Evolutionary conservation across 2,888 invertebrate species (phyloP).

Genomic region (Tinea trinotella): DNA sequence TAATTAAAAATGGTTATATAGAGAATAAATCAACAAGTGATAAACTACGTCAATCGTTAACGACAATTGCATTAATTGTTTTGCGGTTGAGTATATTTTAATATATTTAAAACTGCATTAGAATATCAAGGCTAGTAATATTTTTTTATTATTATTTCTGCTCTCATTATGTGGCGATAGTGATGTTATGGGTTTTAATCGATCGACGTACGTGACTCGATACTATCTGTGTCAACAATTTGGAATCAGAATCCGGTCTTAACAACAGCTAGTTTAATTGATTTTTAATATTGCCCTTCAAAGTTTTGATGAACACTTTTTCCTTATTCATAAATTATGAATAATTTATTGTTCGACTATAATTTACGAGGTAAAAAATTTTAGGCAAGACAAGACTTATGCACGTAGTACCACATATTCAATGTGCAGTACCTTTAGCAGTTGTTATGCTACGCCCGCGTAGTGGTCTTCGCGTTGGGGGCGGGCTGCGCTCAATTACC

Average conservation of each 20-base stretch:
- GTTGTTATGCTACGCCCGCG: too few species aligned
- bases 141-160: slow-evolving; percentile 38
- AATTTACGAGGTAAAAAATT: too few species aligned
- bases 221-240: slow-evolving; percentile 47
- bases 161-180: slow-evolving; percentile 39
- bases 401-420: too few species aligned
- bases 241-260: slow-evolving; percentile 31
- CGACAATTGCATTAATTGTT: slow-evolving; percentile 32
- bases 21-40: not conserved
- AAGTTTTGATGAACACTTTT: slow-evolving; percentile 28
- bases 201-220: slow-evolving; percentile 53
- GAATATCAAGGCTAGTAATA: slow-evolving; percentile 45
- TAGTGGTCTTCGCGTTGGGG: too few species aligned
- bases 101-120: slow-evolving; percentile 36
- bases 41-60: slow-evolving; percentile 32
- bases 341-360: not conserved
- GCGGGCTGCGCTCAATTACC: too few species aligned
- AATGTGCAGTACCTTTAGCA: too few species aligned
- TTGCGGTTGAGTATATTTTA: slow-evolving; percentile 31
- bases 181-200: slow-evolving; percentile 29
- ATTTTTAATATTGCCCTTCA: slow-evolving; percentile 34
- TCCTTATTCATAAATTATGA: slow-evolving; percentile 33
- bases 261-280: slow-evolving; percentile 37
- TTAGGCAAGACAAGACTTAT: too few species aligned
- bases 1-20: not conserved